These are phyloP conservation scores for Lochmaea crataegi DNA, from an alignment of 2,888 invertebrate species.

Conservation along the genomic window DNA sequence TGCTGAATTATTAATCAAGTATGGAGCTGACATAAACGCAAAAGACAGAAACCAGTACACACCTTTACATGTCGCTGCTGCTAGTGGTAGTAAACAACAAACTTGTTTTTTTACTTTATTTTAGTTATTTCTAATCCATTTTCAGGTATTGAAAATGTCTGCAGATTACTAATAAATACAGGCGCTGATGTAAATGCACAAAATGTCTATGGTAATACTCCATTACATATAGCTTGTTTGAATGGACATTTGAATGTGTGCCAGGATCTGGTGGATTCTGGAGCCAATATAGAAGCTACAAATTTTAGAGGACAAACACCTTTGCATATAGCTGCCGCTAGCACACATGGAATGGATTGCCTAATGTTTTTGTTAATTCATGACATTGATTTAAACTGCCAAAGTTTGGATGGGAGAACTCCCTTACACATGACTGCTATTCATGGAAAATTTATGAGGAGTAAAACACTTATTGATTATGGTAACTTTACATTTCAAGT, in stretches of 20 bases:
- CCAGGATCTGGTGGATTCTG: slow-evolving; percentile 66
- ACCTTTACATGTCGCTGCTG: slow-evolving; percentile 73
- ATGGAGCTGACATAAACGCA: slow-evolving; percentile 66
- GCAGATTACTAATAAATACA: slow-evolving; percentile 65
- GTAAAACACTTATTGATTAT: slow-evolving; percentile 71
- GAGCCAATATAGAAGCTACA: slow-evolving; percentile 67
- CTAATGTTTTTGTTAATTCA: slow-evolving; percentile 69
- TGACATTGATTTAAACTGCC: slow-evolving; percentile 68
- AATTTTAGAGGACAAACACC: slow-evolving; percentile 68
- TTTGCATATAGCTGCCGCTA: slow-evolving; percentile 72
- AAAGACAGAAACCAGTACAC: slow-evolving; percentile 68
- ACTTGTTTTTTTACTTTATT: background rate
- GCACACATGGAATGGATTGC: slow-evolving; percentile 72
- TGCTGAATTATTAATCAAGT: slow-evolving; percentile 63
- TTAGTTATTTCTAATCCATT: slow-evolving; percentile 6
- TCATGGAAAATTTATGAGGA: slow-evolving; percentile 73
- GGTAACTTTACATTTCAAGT: slow-evolving; percentile 58
- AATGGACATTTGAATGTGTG: slow-evolving; percentile 71
- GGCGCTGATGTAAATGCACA: slow-evolving; percentile 71
- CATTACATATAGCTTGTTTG: slow-evolving; percentile 72
- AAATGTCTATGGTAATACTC: slow-evolving; percentile 71
- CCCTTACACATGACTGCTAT: slow-evolving; percentile 76
- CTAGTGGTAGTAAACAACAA: slow-evolving; percentile 65
- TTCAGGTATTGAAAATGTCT: slow-evolving; percentile 55
- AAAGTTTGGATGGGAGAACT: slow-evolving; percentile 71